Evolutionary conservation across 1,140 invertebrate species (phyloP).

Genomic region (Liolophura sinensis): DNA sequence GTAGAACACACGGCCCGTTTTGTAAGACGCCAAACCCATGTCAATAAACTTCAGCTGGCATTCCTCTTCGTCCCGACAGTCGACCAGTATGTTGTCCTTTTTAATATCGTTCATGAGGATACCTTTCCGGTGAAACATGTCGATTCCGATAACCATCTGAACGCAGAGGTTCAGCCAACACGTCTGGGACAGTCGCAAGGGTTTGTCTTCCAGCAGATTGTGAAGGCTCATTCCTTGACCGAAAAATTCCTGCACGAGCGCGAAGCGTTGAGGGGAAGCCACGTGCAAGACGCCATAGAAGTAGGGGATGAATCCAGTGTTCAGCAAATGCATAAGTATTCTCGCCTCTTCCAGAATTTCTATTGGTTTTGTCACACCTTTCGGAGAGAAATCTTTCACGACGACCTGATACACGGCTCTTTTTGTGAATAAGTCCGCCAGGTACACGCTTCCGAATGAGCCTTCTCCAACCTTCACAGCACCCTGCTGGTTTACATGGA

Average conservation of each 20-base stretch:
- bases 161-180: neutral
- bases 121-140: neutral
- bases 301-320: neutral
- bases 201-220: neutral
- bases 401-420: too few relatives aligned
- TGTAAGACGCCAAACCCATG: neutral
- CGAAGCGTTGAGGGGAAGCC: neutral
- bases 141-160: neutral
- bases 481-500: too few relatives aligned
- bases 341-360: conserved; percentile 1
- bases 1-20: neutral
- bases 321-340: neutral
- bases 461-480: too few relatives aligned
- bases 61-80: neutral
- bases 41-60: neutral
- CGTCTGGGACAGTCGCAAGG: neutral
- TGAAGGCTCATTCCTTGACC: neutral
- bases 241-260: conserved; percentile 1
- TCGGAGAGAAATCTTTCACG: too few relatives aligned
- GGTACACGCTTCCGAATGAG: too few relatives aligned
- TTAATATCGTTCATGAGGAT: conserved; percentile 2
- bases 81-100: neutral
- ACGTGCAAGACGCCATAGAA: neutral
- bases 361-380: too few relatives aligned
- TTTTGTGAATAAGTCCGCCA: too few relatives aligned